These are phyloP conservation scores for Galerucella pusilla DNA, from an alignment of 2,888 invertebrate genomes.

Conservation along the genomic window DNA sequence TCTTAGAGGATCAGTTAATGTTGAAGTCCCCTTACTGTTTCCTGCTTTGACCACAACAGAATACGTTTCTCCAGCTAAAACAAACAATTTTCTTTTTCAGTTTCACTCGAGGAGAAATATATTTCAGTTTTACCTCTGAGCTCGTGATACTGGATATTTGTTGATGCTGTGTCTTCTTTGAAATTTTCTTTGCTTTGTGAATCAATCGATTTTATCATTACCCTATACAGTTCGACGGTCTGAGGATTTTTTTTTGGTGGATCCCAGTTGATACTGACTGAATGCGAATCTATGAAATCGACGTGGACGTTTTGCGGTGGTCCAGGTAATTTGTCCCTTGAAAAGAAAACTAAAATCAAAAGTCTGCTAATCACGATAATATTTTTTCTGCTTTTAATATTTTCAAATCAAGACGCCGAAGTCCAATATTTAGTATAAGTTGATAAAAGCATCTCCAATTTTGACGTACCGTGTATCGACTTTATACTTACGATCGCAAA, in stretches of 20 bases:
- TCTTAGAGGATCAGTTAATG: slow-evolving; percentile 77
- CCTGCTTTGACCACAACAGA: slow-evolving; percentile 87
- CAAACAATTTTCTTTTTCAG: background rate
- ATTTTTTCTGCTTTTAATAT: too few relatives aligned
- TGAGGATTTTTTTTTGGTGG: slow-evolving; percentile 84
- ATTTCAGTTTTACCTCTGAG: slow-evolving; percentile 65
- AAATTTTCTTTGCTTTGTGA: slow-evolving; percentile 65
- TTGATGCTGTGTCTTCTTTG: slow-evolving; percentile 79
- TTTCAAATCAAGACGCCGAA: too few relatives aligned
- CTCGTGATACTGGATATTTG: slow-evolving; percentile 76
- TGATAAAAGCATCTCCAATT: background rate
- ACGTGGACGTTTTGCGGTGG: slow-evolving; percentile 78
- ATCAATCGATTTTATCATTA: slow-evolving; percentile 82
- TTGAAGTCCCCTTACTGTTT: slow-evolving; percentile 76
- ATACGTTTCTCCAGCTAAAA: slow-evolving; percentile 76
- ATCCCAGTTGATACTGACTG: slow-evolving; percentile 77
- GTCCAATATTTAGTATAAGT: background rate
- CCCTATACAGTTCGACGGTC: slow-evolving; percentile 84
- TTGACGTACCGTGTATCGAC: background rate
- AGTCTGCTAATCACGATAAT: too few relatives aligned
- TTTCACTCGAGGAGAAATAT: background rate
- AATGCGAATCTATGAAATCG: slow-evolving; percentile 69
- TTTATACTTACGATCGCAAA: background rate
- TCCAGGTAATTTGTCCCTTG: slow-evolving; percentile 79
- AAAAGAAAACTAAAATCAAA: slow-evolving; percentile 21